Conservation (phyloP, 2,888 invertebrate species). For the Auanema sp. region DNA sequence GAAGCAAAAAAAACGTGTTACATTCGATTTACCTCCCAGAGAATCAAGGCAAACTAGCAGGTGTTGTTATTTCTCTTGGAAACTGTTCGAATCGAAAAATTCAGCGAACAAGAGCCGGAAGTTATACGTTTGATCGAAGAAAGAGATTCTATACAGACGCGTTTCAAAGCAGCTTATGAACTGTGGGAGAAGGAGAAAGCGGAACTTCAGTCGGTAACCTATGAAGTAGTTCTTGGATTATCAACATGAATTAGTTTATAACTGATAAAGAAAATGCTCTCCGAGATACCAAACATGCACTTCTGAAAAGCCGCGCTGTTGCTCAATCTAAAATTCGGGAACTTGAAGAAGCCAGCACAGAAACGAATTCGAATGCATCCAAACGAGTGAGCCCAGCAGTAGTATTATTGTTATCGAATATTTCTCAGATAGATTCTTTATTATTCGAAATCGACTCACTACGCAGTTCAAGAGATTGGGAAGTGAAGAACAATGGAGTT, state of each 20-base stretch:
- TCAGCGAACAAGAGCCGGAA: not conserved
- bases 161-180: not conserved
- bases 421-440: slow-evolving; percentile 42
- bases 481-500: slow-evolving; percentile 52
- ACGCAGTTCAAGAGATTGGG: slow-evolving; percentile 55
- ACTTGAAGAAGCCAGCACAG: slow-evolving; percentile 45
- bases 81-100: slow-evolving; percentile 9
- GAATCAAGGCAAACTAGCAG: too few relatives aligned
- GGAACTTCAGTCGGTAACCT: not conserved
- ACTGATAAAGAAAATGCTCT: slow-evolving; percentile 44
- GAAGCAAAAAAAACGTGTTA: slow-evolving; percentile 51
- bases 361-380: slow-evolving; percentile 21
- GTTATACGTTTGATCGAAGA: not conserved
- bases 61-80: not conserved
- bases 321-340: slow-evolving; percentile 56
- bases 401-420: not conserved
- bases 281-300: slow-evolving; percentile 47
- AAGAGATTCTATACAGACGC: not conserved
- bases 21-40: slow-evolving; percentile 51
- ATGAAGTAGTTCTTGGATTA: not conserved
- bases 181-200: not conserved
- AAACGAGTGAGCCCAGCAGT: slow-evolving; percentile 23
- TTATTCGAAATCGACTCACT: slow-evolving; percentile 49
- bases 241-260: slow-evolving; percentile 24
- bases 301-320: slow-evolving; percentile 50